Evolutionary conservation across 2,113 vertebrate genomes (phyloP).

Genomic region (Scalopus aquaticus): DNA sequence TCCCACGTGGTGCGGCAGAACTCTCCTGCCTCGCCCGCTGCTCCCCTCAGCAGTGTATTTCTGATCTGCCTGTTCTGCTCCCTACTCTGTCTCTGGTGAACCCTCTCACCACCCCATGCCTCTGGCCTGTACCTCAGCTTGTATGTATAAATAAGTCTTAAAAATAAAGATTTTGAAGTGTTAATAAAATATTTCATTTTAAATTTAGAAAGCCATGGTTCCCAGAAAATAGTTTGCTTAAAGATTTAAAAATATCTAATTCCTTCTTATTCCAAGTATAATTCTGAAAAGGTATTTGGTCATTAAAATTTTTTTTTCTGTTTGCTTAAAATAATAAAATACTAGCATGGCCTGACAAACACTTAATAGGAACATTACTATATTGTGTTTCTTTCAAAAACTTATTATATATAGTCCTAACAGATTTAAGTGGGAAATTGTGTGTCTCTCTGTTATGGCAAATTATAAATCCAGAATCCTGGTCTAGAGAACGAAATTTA

Average conservation of each 20-base stretch:
- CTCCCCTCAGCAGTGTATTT: too few species aligned
- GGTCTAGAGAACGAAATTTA: background rate
- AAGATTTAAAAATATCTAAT: background rate
- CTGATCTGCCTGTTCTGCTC: too few species aligned
- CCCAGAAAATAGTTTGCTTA: background rate
- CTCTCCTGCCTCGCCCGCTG: too few species aligned
- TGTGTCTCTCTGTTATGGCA: background rate
- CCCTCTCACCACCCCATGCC: too few species aligned
- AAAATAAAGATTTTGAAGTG: too few species aligned
- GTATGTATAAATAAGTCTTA: too few species aligned
- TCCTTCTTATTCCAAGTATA: background rate
- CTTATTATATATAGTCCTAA: background rate
- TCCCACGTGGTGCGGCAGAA: too few species aligned
- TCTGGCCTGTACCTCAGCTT: too few species aligned
- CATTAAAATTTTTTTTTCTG: background rate
- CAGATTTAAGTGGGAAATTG: background rate
- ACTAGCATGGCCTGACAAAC: background rate
- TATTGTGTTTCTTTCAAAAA: background rate
- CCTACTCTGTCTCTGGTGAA: too few species aligned
- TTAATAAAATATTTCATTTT: background rate
- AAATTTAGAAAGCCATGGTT: background rate
- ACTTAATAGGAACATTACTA: slow-evolving; percentile 7
- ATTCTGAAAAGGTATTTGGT: background rate
- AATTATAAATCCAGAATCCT: background rate
- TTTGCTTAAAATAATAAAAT: slow-evolving; percentile 11